phyloP scores from a whole-genome alignment of 2,797 vertebrate species.

The Novumbra hubbsi region DNA sequence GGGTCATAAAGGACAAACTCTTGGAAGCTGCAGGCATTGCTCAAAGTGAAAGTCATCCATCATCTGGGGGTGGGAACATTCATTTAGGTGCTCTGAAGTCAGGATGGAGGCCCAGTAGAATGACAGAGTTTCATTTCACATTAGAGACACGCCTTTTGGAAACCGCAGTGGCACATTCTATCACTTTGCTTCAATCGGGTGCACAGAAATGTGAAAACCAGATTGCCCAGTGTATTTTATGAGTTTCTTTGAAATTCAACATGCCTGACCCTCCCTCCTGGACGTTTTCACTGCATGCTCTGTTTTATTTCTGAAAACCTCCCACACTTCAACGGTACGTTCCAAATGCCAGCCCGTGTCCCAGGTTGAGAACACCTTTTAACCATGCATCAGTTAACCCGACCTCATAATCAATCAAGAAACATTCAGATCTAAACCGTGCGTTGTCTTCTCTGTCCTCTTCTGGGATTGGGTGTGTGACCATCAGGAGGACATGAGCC shows the following conservation, averaged over 20 bases:
- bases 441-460: slow-evolving; percentile 24
- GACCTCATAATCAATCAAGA: not conserved
- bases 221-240: slow-evolving; percentile 62
- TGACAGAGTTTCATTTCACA: not conserved
- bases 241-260: slow-evolving; percentile 66
- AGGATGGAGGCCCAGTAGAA: not conserved
- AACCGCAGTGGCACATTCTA: slow-evolving; percentile 40
- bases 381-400: no score
- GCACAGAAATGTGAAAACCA: slow-evolving; percentile 63
- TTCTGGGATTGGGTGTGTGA: slow-evolving; percentile 40
- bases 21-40: not conserved
- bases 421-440: slow-evolving; percentile 25
- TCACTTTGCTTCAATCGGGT: slow-evolving; percentile 40
- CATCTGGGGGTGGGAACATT: not conserved
- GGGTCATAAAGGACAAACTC: not conserved
- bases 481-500: slow-evolving; percentile 34
- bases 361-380: no score
- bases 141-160: slow-evolving; percentile 28
- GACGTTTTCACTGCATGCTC: slow-evolving; percentile 57
- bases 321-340: slow-evolving; percentile 47
- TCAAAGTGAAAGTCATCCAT: not conserved
- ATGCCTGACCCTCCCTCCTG: slow-evolving; percentile 54
- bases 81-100: not conserved
- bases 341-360: not conserved
- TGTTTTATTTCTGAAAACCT: slow-evolving; percentile 68